These are phyloP conservation scores for Phasia obesa DNA, from an alignment of 2,888 invertebrate species.

Conservation along the genomic window DNA sequence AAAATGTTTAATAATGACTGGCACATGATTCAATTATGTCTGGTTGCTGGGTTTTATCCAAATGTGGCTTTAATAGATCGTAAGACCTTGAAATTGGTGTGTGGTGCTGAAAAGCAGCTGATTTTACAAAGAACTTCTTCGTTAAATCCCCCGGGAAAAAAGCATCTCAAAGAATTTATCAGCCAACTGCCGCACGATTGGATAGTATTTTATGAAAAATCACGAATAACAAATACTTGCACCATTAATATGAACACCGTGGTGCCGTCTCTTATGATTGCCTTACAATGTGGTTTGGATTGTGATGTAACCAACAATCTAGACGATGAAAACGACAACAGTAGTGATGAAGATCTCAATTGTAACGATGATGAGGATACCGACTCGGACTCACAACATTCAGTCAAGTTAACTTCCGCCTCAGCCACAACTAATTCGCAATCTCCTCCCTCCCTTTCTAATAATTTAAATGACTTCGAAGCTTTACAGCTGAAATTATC, in stretches of 20 bases:
- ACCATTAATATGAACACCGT: conserved; percentile 91
- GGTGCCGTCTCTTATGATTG: conserved; percentile 91
- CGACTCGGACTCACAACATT: conserved; percentile 49
- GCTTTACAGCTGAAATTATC: conserved; percentile 53
- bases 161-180: conserved; percentile 75
- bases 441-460: conserved; percentile 15
- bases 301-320: conserved; percentile 57
- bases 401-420: conserved; percentile 31
- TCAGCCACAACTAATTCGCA: conserved; percentile 2
- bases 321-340: conserved; percentile 67
- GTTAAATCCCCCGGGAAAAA: conserved; percentile 74
- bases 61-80: conserved; percentile 90
- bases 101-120: conserved; percentile 85
- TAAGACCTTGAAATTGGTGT: conserved; percentile 85
- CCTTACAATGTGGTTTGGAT: conserved; percentile 84
- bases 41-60: conserved; percentile 95
- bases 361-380: conserved; percentile 34
- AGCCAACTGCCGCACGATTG: conserved; percentile 88
- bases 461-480: conserved; percentile 52
- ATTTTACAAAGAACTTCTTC: conserved; percentile 86
- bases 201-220: conserved; percentile 94
- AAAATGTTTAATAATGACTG: conserved; percentile 83
- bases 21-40: conserved; percentile 94
- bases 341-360: conserved; percentile 69
- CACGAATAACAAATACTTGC: conserved; percentile 87